A percentile compares a stretch with the other conserved stretches of the same genome.
These are phyloP conservation scores for Squalus acanthias DNA, from an alignment of 2,797 vertebrate genomes.

Conservation along the genomic window DNA sequence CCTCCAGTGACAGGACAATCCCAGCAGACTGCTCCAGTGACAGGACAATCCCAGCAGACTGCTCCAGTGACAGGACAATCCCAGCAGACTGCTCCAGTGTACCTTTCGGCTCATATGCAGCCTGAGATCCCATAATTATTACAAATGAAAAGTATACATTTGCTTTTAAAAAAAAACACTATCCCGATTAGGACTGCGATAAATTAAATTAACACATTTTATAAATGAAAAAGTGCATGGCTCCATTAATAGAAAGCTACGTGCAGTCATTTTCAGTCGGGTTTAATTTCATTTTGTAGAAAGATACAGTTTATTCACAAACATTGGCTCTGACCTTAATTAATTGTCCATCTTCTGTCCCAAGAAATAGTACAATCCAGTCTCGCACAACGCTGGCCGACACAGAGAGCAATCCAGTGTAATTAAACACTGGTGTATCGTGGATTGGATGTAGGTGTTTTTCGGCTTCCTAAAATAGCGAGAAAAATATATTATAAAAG, in stretches of 20 bases:
- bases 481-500: not conserved
- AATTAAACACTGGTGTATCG: not conserved
- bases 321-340: not conserved
- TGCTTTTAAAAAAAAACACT: not conserved
- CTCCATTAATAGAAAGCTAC: not conserved
- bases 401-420: not conserved
- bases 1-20: too few relatives aligned
- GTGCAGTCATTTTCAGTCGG: not conserved
- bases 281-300: not conserved
- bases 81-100: not conserved
- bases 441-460: not conserved
- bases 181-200: not conserved
- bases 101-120: too few relatives aligned
- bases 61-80: too few relatives aligned
- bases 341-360: not conserved
- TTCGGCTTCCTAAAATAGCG: not conserved
- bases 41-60: too few relatives aligned
- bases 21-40: too few relatives aligned
- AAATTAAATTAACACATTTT: not conserved
- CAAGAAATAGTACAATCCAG: slow-evolving; percentile 17
- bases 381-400: not conserved
- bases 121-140: not conserved
- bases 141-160: not conserved
- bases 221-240: not conserved
- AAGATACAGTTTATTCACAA: not conserved